Evolutionary conservation across 2,113 vertebrate species (phyloP), one percentile per base, ranked within the genome.

Genomic region (Ranitomeya variabilis): DNA sequence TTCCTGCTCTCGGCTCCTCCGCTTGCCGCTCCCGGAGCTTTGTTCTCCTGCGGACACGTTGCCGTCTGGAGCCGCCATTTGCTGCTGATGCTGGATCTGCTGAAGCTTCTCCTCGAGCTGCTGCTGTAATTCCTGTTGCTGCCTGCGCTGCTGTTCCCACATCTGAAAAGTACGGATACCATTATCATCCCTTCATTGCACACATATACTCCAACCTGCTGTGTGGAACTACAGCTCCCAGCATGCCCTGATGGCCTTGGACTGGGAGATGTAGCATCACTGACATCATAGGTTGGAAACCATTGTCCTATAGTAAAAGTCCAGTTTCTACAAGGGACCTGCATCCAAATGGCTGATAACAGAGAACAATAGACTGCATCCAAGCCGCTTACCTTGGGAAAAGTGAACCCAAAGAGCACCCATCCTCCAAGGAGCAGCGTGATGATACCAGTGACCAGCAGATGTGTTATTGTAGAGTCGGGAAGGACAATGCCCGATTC

Each of bases 351-450:
- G 6, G 62, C 62, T 64, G 62, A 64, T 21, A 64, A 64, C 62
- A 64, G 62, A 9, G 18, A 21, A 4, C 16, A 64, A 64, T 2
- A 64, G 67, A 51, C 37, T 45, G 37, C n/a, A 23, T 9, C 0
- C 11, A 31, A 45, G 3, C 31, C 26, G 90, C 92, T 93, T 90
- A 96, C 95, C 83, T 71, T 90, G 14, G 94, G 93, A 90, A 93
- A 94, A 0, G 92, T 94, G 87, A 98, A 19, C 0, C 95, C 91
- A 51, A 96, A 91, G 55, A 96, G 93, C 78, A 98, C 37, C 91
- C 96, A 97, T 1, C 96, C 96, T 0, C 96, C 97, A 73, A 98
- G 92, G 89, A 99, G 92, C 21, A 96, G 86, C 0, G 96, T 95
- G 85, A 96, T 90, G 0, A 96, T 19, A 0, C 91, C 92, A 21